Base-by-base conservation (phyloP, 2,888 invertebrate genomes). In the Hydropsyche betteni region DNA sequence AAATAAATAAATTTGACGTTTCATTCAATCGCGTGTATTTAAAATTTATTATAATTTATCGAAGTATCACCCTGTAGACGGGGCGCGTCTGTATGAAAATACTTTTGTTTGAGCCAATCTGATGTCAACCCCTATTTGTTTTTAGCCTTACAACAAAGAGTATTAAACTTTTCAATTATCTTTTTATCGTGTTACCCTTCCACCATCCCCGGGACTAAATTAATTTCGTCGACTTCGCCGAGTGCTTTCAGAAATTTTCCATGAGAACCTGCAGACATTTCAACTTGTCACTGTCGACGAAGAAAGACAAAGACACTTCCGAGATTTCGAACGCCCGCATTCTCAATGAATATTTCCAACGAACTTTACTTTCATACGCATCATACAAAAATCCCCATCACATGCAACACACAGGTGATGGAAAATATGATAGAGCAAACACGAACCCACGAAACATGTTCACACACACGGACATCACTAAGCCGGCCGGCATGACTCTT, bases 181-280 rank as follows among this genome's bases (percentile, higher is more conserved):
- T 85, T 84, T 83, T 86, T 79, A 87, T 86, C 87, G 86, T 86
- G 87, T 86, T 85, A 86, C 87, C 87, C 87, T 86, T 87, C 87
- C 87, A 87, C 87, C 86, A 76, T 34, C 71, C 38, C 68, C n/a
- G 69, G 44, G 73, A 72, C 76, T 86, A 87, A 88, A 87, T 87
- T 87, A 88, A 87, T 86, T 87, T 87, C 84, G 86, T 86, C 85
- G 86, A 86, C 85, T 87, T 87, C 86, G 87, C 72, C 77, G 58
- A 78, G 75, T 76, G 79, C 77, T 79, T 75, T 76, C 58, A 38
- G 75, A 73, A 77, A 77, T 70, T 76, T 70, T 76, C 78, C 74
- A 71, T 77, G 74, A 33, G 77, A 77, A 74, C 75, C 75, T 76
- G 76, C 74, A 79, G 79, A 77, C 79, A 78, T 79, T 76, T 79